Percentiles rank a stretch among this genome's conserved stretches.
Evolutionary conservation across 2,113 vertebrate species (phyloP).

Genomic region (Hippolais icterina): DNA sequence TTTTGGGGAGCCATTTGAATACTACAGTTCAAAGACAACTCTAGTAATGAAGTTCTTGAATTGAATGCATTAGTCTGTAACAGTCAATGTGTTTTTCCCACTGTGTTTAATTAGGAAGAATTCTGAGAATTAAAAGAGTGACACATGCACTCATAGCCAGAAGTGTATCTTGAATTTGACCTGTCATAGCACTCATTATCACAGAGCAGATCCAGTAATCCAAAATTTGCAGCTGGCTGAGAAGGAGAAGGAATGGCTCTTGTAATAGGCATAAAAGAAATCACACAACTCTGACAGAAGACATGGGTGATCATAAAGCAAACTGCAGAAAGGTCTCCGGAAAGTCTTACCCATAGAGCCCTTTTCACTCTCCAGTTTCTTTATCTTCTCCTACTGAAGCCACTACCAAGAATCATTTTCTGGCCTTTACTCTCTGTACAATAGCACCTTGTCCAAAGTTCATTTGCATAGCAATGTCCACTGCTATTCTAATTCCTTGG

Average conservation of each 20-base stretch:
- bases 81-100: not conserved
- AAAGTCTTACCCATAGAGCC: not conserved
- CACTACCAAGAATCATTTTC: not conserved
- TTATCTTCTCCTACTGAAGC: not conserved
- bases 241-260: not conserved
- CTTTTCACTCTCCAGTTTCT: not conserved
- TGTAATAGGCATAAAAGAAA: not conserved
- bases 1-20: not conserved
- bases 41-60: not conserved
- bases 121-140: not conserved
- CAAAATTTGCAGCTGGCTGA: not conserved
- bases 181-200: not conserved
- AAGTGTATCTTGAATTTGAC: not conserved
- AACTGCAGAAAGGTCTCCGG: not conserved
- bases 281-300: not conserved
- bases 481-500: not conserved
- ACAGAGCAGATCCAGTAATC: not conserved
- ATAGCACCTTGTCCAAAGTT: fast-evolving
- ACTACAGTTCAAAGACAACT: not conserved
- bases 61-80: not conserved
- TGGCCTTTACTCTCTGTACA: not conserved
- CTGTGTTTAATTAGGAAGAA: not conserved
- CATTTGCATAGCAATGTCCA: not conserved
- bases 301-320: fast-evolving
- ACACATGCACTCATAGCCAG: too few species aligned